Percentiles rank a stretch among this genome's conserved stretches.
Evolutionary conservation across 1,140 invertebrate genomes (phyloP).

Genomic region (Euura saliciscinereae): DNA sequence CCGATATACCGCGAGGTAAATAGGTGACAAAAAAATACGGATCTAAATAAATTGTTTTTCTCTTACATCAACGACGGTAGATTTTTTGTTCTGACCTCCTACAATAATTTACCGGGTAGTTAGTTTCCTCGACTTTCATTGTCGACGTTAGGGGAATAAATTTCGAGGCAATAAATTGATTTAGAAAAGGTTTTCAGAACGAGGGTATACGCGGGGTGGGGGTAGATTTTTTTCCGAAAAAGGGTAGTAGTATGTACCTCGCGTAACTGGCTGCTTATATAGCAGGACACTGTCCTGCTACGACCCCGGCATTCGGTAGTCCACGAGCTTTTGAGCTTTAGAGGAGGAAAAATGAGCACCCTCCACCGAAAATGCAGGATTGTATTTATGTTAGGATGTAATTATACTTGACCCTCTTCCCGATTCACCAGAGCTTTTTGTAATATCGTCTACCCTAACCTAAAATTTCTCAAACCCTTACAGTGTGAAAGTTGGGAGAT

Average conservation of each 20-base stretch:
- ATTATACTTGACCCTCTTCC: background rate
- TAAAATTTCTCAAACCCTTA: too few species aligned
- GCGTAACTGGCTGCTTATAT: too few species aligned
- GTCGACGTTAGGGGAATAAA: too few species aligned
- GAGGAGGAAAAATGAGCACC: background rate
- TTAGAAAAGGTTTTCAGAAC: background rate
- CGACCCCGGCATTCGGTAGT: background rate
- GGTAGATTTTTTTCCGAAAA: background rate
- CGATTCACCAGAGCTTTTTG: background rate
- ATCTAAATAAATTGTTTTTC: too few species aligned
- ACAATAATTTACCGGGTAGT: too few species aligned
- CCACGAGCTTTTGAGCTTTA: background rate
- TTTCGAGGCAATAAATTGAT: background rate
- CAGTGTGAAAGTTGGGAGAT: too few species aligned
- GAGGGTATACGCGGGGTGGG: background rate
- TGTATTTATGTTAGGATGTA: constrained; percentile 1
- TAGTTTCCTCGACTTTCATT: too few species aligned
- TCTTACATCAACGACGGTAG: too few species aligned
- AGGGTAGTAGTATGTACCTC: background rate
- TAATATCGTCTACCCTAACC: background rate
- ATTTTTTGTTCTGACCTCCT: too few species aligned
- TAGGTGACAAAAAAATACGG: too few species aligned
- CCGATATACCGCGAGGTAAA: too few species aligned
- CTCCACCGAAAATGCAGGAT: background rate
- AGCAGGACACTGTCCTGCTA: background rate